Conservation (phyloP, 2,113 vertebrate genomes). For the Strix aluco region DNA sequence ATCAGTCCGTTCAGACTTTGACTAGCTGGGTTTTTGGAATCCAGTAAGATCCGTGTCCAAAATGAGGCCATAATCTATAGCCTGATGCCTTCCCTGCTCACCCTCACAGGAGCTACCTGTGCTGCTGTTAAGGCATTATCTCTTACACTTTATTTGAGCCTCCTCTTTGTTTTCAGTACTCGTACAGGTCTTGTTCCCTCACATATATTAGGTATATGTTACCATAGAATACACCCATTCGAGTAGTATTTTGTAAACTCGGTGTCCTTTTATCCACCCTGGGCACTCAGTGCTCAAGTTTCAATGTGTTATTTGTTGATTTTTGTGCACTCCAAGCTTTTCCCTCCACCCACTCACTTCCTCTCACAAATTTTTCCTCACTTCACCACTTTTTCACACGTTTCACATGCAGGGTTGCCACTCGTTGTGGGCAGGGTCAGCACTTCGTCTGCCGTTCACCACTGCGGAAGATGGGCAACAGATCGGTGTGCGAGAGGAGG, state of each 20-base stretch:
- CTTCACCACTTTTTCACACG: not conserved
- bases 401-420: not conserved
- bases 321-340: constrained; percentile 31
- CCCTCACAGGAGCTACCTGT: not conserved
- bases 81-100: not conserved
- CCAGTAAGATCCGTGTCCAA: not conserved
- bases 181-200: not conserved
- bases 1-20: not conserved
- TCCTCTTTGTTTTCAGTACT: not conserved
- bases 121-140: not conserved
- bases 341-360: constrained; percentile 54
- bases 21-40: not conserved
- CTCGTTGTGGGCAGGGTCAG: not conserved
- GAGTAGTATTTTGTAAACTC: not conserved
- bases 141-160: not conserved
- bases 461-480: rapidly evolving
- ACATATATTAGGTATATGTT: not conserved
- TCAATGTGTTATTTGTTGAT: constrained; percentile 21
- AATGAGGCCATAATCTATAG: not conserved
- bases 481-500: not conserved
- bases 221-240: not conserved
- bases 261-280: not conserved
- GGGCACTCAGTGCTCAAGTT: not conserved
- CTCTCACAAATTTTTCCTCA: constrained; percentile 21
- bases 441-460: rapidly evolving